Base-by-base conservation (phyloP, 2,888 invertebrate species). In the Phania funesta region DNA sequence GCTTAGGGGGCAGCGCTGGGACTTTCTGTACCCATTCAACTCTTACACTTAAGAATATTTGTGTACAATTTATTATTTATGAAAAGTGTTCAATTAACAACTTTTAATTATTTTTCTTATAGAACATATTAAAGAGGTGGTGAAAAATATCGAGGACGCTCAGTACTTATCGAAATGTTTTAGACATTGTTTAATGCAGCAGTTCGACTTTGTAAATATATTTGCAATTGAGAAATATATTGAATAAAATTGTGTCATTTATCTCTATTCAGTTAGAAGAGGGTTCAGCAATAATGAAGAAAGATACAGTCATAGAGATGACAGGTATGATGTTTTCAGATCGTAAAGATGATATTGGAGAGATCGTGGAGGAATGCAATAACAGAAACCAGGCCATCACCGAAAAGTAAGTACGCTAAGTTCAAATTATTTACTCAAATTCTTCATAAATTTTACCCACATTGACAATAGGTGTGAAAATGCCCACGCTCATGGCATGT, bases 141-240 rank as follows among this genome's bases (percentile, higher is more conserved):
- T 90, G 4, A 26, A 80, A 35, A 88, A 88, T 78, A 83, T 83
- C 29, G 84, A 86, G 71, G 78, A 88, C 4, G 84, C 87, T 3
- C 84, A 87, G 16, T 44, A 82, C 8, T 85, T 81, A 32, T 88
- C 88, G 46, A 90, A 89, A 79, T 91, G 91, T 84, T 86, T 91
- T 46, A 86, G 89, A 1, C 85, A 85, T 2, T 91, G 91, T 82
- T 41, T 91, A 58, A 83, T 89, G 84, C 41, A 85, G 0, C 89
- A 89, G 83, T 87, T 89, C 70, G 87, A 88, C 1, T 48, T 90
- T 71, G 89, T 89, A 86, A 85, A 35, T 20, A 26, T 35, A 20
- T 4, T 58, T 35, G 6, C 29, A 38, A 35, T 6, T 50, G 7
- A 18, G n/a, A 11, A 1, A 1, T n/a, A 35, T 22, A 24, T 16